These are phyloP conservation scores for Dendrocincla tyrannina DNA, from an alignment of 2,797 vertebrate species.

Conservation along the genomic window DNA sequence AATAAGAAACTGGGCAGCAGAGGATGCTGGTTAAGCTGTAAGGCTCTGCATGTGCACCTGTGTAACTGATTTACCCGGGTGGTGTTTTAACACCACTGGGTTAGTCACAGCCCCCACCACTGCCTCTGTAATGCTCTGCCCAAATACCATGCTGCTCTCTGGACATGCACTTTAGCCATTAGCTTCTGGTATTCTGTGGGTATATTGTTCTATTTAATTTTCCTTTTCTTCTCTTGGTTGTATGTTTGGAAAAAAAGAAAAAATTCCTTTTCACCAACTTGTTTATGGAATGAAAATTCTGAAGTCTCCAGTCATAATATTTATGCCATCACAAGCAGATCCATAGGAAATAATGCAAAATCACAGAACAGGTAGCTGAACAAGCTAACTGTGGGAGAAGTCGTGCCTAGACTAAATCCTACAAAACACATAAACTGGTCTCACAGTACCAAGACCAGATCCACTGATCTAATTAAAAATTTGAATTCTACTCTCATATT, in stretches of 20 bases:
- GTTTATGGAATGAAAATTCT: not conserved
- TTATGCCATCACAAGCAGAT: not conserved
- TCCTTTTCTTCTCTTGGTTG: not conserved
- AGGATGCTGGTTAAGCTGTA: not conserved
- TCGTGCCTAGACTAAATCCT: not conserved
- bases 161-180: not conserved
- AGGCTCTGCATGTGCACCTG: not conserved
- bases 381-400: not conserved
- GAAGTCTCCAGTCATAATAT: not conserved
- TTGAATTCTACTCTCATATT: not conserved
- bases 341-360: not conserved
- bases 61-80: not conserved
- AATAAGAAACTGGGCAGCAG: not conserved
- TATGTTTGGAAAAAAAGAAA: accelerated
- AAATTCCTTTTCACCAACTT: not conserved
- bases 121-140: not conserved
- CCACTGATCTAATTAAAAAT: not conserved
- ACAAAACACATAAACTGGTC: not conserved
- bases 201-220: not conserved
- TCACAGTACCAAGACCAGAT: not conserved
- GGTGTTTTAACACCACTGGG: not conserved
- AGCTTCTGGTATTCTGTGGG: not conserved
- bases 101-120: accelerated
- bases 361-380: not conserved
- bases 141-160: not conserved